Evolutionary conservation across 2,113 vertebrate genomes (phyloP), one percentile per base, ranked within the genome.

Genomic region (Melanerpes formicivorus): DNA sequence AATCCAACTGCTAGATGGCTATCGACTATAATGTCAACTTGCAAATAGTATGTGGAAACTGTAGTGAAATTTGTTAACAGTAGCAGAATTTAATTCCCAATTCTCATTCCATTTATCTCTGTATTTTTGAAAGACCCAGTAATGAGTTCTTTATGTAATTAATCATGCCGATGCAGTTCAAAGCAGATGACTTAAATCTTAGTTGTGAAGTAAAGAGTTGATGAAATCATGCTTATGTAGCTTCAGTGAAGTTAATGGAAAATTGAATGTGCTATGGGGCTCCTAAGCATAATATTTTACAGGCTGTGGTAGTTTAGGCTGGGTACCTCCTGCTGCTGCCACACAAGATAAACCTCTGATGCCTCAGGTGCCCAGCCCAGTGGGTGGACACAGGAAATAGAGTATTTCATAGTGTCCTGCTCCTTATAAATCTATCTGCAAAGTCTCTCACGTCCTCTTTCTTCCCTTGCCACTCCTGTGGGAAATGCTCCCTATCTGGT

Each of bases 101-200:
- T 82, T 84, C 78, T 50, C 67, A 42, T 84, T 92, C 21, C 27
- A 74, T 80, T 94, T 82, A 82, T 87, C 59, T 90, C 67, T 74
- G 30, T 70, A 69, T 88, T 91, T 91, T 94, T 80, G 82, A 87
- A 69, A 40, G 55, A 83, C 11, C 32, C 14, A 70, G 46, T 93
- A 94, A 92, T 77, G 77, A 88, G 64, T 87, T 92, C 25, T 84
- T 91, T 74, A 69, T 87, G 59, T 84, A 93, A 90, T 95, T 93
- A 84, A 93, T 86, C 78, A 59, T 60, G 67, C 66, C 87, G 80
- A 76, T 40, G 62, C 23, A 79, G 55, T 87, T 93, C 64, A 92
- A 84, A 87, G 71, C 7, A 87, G 23, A 79, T 81, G 26, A 90
- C 65, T 94, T 90, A 75, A 94, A 42, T 73, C 34, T 75, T 80